Conservation (phyloP, 1,140 invertebrate genomes). For the Archegozetes longisetosus region DNA sequence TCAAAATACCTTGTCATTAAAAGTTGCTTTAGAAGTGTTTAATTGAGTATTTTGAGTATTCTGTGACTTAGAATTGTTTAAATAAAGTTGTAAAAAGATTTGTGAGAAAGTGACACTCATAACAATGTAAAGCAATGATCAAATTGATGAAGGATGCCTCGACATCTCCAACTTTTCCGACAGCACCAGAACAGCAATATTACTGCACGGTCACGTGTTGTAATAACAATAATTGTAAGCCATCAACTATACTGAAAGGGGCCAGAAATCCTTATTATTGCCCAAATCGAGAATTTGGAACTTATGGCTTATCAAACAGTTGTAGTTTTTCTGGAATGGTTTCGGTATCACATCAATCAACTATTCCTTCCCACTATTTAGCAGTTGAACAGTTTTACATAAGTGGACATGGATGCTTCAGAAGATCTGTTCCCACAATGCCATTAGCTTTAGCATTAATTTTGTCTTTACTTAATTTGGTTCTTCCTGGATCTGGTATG, state of each 20-base stretch:
- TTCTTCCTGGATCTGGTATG: constrained; percentile 35
- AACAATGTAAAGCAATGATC: not conserved
- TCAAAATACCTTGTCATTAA: too few relatives aligned
- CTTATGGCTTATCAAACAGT: not conserved
- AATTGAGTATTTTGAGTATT: too few relatives aligned
- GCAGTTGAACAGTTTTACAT: not conserved
- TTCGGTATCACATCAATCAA: not conserved
- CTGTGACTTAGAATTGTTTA: too few relatives aligned
- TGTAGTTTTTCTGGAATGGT: not conserved
- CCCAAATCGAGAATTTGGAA: not conserved
- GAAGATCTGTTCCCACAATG: constrained; percentile 35
- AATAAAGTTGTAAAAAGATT: too few relatives aligned
- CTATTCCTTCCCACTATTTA: not conserved
- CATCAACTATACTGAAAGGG: not conserved
- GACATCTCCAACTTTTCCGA: not conserved
- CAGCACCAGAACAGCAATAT: not conserved
- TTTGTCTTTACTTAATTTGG: constrained; percentile 33
- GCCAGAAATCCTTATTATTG: not conserved
- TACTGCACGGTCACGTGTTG: not conserved
- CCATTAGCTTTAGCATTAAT: constrained; percentile 32
- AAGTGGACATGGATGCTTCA: constrained; percentile 29
- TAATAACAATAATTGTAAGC: not conserved
- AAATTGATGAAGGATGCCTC: not conserved
- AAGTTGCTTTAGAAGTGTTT: too few relatives aligned
- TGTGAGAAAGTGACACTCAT: too few relatives aligned